A percentile compares a stretch with the other conserved stretches of the same genome.
Conservation (phyloP, 2,113 vertebrate species). For the Anolis carolinensis region DNA sequence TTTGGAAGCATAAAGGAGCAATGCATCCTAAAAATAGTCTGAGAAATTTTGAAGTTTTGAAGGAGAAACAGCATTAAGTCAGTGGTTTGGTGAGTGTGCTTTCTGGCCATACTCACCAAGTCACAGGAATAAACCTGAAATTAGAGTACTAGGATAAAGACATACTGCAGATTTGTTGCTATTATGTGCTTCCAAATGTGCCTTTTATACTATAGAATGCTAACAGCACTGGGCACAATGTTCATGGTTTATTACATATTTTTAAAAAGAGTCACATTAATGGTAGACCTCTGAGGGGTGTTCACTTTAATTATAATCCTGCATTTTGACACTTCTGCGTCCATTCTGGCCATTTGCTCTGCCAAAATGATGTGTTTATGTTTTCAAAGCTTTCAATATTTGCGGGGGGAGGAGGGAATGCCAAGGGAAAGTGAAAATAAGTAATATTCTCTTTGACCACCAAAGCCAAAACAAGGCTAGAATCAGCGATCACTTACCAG, state of each 20-base stretch:
- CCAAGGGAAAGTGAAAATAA: background rate
- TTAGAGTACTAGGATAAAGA: too few relatives aligned
- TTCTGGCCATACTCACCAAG: too few relatives aligned
- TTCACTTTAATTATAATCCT: background rate
- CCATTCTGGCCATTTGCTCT: background rate
- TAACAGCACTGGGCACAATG: background rate
- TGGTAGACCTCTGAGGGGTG: background rate
- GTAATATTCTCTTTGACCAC: conserved; percentile 44
- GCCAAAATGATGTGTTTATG: background rate
- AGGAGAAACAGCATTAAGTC: background rate
- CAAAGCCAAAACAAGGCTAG: conserved; percentile 50
- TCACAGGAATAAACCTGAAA: too few relatives aligned
- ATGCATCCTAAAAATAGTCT: background rate
- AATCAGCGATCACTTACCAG: conserved; percentile 67
- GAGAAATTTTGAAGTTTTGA: background rate
- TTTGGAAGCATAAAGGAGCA: too few relatives aligned
- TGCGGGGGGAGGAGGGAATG: background rate
- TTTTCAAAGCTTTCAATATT: background rate
- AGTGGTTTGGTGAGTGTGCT: background rate
- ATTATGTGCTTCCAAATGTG: too few relatives aligned
- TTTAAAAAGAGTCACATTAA: too few relatives aligned
- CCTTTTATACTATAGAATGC: background rate
- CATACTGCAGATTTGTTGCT: too few relatives aligned
- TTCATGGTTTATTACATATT: background rate
- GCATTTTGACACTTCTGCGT: background rate